phyloP scores from a whole-genome alignment of 2,888 invertebrate genomes.

The Drosophila maculinotata region DNA sequence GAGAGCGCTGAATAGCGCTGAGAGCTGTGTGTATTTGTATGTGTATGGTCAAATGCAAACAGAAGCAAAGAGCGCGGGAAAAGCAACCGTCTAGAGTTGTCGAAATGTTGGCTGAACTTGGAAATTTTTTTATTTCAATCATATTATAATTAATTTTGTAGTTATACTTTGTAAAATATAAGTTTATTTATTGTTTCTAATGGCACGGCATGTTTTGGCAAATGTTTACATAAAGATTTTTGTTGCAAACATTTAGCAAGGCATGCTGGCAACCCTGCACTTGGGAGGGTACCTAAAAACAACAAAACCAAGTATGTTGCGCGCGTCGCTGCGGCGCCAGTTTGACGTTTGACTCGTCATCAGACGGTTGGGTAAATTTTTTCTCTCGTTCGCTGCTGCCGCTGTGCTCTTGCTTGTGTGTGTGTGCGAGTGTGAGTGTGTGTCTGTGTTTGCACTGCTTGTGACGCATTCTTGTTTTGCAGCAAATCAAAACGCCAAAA shows the following conservation, averaged over 20 bases:
- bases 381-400: slow-evolving; percentile 56
- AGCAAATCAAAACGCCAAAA: slow-evolving; percentile 57
- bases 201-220: neutral
- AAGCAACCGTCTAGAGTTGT: slow-evolving; percentile 58
- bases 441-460: slow-evolving; percentile 52
- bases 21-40: slow-evolving; percentile 24
- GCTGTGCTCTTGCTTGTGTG: slow-evolving; percentile 39
- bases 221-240: neutral
- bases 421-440: slow-evolving; percentile 40
- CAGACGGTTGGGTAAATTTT: slow-evolving; percentile 75
- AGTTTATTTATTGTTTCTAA: neutral
- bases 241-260: neutral
- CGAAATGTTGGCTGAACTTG: slow-evolving; percentile 18
- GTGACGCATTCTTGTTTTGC: slow-evolving; percentile 78
- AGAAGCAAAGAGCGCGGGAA: slow-evolving; percentile 53
- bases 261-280: slow-evolving; percentile 55
- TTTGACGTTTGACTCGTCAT: slow-evolving; percentile 75
- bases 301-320: slow-evolving; percentile 67
- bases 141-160: neutral
- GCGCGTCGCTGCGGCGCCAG: slow-evolving; percentile 73
- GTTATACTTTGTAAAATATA: neutral
- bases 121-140: neutral
- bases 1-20: slow-evolving; percentile 57
- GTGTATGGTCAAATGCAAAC: slow-evolving; percentile 36
- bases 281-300: slow-evolving; percentile 72